Percentiles rank a stretch among this genome's conserved stretches.
These are phyloP conservation scores for Pristionchus fissidentatus DNA, from an alignment of 2,888 invertebrate species.

Conservation along the genomic window DNA sequence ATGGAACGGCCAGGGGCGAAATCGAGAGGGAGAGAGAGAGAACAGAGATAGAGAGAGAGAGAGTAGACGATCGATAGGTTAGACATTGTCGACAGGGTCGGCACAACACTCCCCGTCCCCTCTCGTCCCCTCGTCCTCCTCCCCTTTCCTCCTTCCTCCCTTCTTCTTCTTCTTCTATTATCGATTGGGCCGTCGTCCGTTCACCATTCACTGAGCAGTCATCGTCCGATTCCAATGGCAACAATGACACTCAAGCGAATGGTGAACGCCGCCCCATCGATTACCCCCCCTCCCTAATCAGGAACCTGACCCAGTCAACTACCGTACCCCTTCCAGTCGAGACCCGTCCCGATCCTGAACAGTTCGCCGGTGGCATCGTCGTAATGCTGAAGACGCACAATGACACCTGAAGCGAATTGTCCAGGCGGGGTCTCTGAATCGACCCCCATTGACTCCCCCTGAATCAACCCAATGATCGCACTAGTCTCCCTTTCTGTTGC, in stretches of 20 bases:
- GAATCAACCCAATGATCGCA: not conserved
- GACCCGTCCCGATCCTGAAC: conserved; percentile 12
- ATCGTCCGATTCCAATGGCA: conserved; percentile 28
- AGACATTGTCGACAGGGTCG: conserved; percentile 20
- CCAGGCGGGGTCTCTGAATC: conserved; percentile 19
- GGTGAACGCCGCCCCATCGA: conserved; percentile 42
- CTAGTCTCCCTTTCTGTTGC: not conserved
- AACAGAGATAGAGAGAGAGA: not conserved
- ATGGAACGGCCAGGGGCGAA: conserved; percentile 34
- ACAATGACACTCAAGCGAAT: conserved; percentile 59
- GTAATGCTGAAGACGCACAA: not conserved
- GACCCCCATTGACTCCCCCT: not conserved
- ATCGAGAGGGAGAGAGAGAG: not conserved
- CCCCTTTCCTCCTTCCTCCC: not conserved
- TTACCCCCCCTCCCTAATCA: not conserved
- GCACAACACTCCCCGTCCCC: not conserved
- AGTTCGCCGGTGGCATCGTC: conserved; percentile 40
- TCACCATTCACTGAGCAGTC: not conserved
- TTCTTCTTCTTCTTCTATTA: not conserved
- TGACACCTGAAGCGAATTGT: conserved; percentile 46
- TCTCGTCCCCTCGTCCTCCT: not conserved
- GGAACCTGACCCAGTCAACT: not conserved
- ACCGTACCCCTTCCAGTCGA: not conserved
- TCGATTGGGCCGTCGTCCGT: not conserved
- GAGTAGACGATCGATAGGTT: conserved; percentile 15